Conservation (phyloP, 1,140 invertebrate genomes). For the Epicauta chinensis region DNA sequence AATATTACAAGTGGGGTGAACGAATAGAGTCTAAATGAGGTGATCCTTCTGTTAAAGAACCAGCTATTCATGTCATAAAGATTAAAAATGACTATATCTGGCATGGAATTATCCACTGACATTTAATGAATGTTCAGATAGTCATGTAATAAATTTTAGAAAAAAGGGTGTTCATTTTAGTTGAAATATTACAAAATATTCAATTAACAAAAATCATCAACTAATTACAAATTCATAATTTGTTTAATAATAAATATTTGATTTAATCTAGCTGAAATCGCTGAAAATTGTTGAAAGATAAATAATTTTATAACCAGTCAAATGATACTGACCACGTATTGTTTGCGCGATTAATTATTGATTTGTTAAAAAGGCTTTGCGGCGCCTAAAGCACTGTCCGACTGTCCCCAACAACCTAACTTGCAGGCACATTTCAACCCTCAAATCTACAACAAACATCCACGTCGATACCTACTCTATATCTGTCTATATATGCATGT, state of each 20-base stretch:
- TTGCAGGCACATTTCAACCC: constrained; percentile 6
- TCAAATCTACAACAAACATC: too few species aligned
- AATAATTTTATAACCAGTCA: not conserved
- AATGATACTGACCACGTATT: constrained; percentile 2
- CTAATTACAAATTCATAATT: constrained; percentile 7
- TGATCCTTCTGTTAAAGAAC: constrained; percentile 11
- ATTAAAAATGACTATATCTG: constrained; percentile 15
- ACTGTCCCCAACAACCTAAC: constrained; percentile 10
- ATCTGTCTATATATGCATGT: constrained; percentile 4
- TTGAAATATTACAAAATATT: too few species aligned
- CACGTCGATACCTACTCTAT: too few species aligned
- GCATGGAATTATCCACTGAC: constrained; percentile 16
- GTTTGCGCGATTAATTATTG: constrained; percentile 24
- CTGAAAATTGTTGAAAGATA: constrained; percentile 3
- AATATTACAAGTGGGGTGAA: constrained; percentile 12
- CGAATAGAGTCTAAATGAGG: constrained; percentile 21
- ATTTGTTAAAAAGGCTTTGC: constrained; percentile 21
- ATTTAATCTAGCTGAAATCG: not conserved
- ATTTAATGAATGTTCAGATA: constrained; percentile 13
- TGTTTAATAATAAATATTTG: constrained; percentile 12
- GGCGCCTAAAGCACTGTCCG: constrained; percentile 13
- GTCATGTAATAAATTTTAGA: constrained; percentile 8
- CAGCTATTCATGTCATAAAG: constrained; percentile 16
- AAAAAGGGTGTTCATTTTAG: too few species aligned
- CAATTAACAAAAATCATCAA: too few species aligned